Base-by-base conservation (phyloP, 2,888 invertebrate genomes). In the Drosophila quinaria region DNA sequence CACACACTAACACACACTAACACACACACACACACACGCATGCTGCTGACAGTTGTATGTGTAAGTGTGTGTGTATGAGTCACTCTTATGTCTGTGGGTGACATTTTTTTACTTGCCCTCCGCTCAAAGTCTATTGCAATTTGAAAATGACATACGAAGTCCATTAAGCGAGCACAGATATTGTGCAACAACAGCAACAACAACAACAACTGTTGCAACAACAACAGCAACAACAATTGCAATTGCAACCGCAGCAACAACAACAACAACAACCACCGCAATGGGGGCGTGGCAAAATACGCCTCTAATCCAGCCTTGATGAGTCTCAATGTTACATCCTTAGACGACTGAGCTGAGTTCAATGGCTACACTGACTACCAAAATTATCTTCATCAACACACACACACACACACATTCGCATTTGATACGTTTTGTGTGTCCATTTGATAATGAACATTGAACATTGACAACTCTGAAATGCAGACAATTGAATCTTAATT, bases 71-170 rank as follows among this genome's bases (percentile, higher is more conserved):
- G 29, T 49, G 56, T 42, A 46, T 52, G 44, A 31, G 58, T 55
- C 49, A 25, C 42, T 55, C 33, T 29, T 39, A 50, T 67, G 59
- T 58, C 70, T 77, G 70, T 73, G 62, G 73, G 72, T 70, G 82
- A 67, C 79, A 71, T 67, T 74, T 67, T 67, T 67, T 54, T 61
- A 55, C 10, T 51, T 31, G 56, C 68, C 68, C 66, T 76, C 44
- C 76, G 76, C 68, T 80, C 66, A 74, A 81, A 87, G 84, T 85
- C 86, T 77, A 80, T 84, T 88, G 86, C 86, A 86, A 88, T 86
- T 86, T 88, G 81, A 88, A 86, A 86, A 88, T 88, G 88, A 86
- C 86, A 86, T 88, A 86, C 86, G 86, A 86, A 86, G 86, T 86
- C 86, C 86, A 86, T 86, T 86, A 86, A 86, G 88, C 80, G 72